These are phyloP conservation scores for Zapornia atra DNA, from an alignment of 2,113 vertebrate species.

Conservation along the genomic window DNA sequence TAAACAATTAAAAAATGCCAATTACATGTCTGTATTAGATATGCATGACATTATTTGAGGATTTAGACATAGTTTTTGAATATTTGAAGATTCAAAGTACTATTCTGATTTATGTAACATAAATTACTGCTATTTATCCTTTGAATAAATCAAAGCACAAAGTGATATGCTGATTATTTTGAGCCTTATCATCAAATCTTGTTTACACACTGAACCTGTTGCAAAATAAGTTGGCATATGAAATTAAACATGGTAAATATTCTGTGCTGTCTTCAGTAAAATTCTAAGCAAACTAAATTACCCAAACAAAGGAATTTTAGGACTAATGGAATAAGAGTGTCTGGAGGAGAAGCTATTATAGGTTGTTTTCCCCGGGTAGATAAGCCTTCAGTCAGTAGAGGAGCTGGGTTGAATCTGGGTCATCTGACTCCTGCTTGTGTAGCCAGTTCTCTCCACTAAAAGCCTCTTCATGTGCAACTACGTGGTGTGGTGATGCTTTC, in stretches of 20 bases:
- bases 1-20: background rate
- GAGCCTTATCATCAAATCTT: background rate
- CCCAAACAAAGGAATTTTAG: background rate
- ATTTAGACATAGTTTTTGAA: background rate
- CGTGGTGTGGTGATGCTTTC: background rate
- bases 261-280: conserved; percentile 6
- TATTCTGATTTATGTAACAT: background rate
- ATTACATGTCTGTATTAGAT: background rate
- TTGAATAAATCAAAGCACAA: background rate
- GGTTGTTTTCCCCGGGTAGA: conserved; percentile 43
- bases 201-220: background rate
- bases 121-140: background rate
- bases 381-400: conserved; percentile 1
- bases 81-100: background rate
- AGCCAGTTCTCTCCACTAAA: background rate
- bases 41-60: background rate
- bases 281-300: conserved; percentile 19
- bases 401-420: conserved; percentile 29
- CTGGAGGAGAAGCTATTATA: conserved; percentile 29
- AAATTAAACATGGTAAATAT: background rate
- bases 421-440: background rate
- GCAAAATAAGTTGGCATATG: background rate
- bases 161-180: background rate
- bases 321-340: conserved; percentile 35
- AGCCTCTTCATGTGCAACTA: conserved; percentile 18